Percentiles rank a stretch among this genome's conserved stretches.
Conservation (phyloP, 2,888 invertebrate species). For the Tinea trinotella region DNA sequence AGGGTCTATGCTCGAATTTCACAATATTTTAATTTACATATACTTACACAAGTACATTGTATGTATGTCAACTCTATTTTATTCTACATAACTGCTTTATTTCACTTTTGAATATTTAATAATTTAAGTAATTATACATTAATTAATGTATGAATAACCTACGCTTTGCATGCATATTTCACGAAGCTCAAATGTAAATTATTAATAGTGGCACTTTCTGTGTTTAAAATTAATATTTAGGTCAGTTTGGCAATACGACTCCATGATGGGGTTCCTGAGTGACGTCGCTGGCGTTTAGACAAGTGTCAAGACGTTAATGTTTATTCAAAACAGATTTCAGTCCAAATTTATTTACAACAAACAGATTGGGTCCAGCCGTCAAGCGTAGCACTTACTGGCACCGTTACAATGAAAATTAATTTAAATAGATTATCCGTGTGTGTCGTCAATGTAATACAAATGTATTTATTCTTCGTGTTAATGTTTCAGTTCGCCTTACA, state of each 20-base stretch:
- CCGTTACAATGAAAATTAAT: slow-evolving; percentile 9
- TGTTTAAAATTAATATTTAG: neutral
- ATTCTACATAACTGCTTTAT: too few species aligned
- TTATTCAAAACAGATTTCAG: neutral
- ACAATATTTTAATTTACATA: too few species aligned
- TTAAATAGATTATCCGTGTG: slow-evolving; percentile 10
- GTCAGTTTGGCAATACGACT: neutral
- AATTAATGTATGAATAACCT: too few species aligned
- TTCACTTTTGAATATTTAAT: too few species aligned
- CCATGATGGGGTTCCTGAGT: neutral
- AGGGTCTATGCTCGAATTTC: too few species aligned
- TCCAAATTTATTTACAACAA: slow-evolving; percentile 1
- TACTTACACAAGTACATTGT: too few species aligned
- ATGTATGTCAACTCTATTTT: too few species aligned
- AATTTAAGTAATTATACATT: too few species aligned
- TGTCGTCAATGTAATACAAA: too few species aligned
- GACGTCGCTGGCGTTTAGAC: neutral
- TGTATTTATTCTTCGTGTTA: slow-evolving; percentile 1
- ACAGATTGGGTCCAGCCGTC: neutral
- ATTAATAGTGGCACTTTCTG: neutral
- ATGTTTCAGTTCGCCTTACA: neutral
- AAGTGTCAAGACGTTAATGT: slow-evolving; percentile 11
- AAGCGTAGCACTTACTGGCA: slow-evolving; percentile 1
- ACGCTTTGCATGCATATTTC: too few species aligned
- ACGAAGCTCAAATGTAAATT: too few species aligned